Evolutionary conservation across 2,888 invertebrate genomes (phyloP), one percentile per base, ranked within the genome.

Genomic region (Hipparchia semele): DNA sequence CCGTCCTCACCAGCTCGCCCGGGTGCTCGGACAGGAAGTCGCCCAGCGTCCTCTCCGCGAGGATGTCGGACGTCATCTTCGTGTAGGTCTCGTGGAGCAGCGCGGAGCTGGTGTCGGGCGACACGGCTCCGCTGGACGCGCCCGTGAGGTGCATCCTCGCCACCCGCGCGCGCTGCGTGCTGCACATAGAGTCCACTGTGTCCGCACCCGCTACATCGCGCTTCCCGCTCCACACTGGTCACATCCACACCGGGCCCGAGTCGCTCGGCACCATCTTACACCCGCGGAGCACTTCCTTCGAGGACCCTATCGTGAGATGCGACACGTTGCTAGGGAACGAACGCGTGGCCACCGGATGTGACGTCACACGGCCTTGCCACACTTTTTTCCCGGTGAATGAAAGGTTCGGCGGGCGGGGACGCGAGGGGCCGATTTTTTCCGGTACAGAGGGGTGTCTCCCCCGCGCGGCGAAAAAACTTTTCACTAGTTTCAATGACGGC

Each of bases 11-110:
- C 82, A 99, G 94, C 90, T 99, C 99, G 53, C 98, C 98, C 6
- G 98, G 98, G 92, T 98, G 98, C 87, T 98, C 98, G 74, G 97
- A 97, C 78, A 98, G 93, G 85, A 98, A 97, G 87, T 98, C 98
- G 68, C 97, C 98, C 75, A 98, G 94, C 7, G 98, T 97, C 79
- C 98, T 94, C 90, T 98, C 98, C 8, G 98, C 97, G 81, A 98
- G 94, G 87, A 98, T 98, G 89, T 98, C 98, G 9, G 98, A 98
- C 80, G 98, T 98, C 96, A 98, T 96, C 94, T 97, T 97, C 72
- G 97, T 97, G 94, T 97, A 97, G 77, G 97, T 97, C 91, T 97
- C 97, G 87, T 97, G 97, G 79, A 97, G 95, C 80, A 96, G 90
- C 79, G 95, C 95, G 80, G 95, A 95, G 89, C 96, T 96, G 84